phyloP scores from a whole-genome alignment of 2,888 invertebrate species.

The Orthonychiurus folsomi region DNA sequence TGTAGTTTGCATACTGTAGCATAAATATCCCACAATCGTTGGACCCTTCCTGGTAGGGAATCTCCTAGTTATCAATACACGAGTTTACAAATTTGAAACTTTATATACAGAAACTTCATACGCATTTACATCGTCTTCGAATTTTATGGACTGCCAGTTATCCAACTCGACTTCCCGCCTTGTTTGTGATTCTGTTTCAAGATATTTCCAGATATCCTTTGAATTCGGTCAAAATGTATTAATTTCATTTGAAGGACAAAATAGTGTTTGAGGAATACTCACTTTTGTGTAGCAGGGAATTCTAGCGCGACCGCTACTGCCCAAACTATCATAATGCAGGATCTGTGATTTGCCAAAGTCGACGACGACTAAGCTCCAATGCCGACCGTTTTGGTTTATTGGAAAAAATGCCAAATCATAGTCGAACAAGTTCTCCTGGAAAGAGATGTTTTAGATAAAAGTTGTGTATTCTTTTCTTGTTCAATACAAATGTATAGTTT shows the following conservation, averaged over 20 bases:
- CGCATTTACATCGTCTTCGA: not conserved
- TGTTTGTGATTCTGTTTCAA: too few relatives aligned
- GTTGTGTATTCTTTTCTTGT: too few relatives aligned
- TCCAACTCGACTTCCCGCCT: too few relatives aligned
- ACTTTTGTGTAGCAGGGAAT: too few relatives aligned
- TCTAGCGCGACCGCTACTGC: conserved; percentile 69
- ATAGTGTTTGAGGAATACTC: too few relatives aligned
- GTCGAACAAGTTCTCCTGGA: conserved; percentile 67
- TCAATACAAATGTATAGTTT: too few relatives aligned
- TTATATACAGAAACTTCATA: not conserved
- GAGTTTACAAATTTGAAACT: conserved; percentile 20
- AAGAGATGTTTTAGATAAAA: too few relatives aligned
- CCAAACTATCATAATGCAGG: conserved; percentile 87
- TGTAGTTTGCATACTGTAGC: conserved; percentile 90
- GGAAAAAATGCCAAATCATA: conserved; percentile 79
- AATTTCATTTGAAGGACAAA: too few relatives aligned
- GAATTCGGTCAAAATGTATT: too few relatives aligned
- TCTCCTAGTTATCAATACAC: conserved; percentile 54
- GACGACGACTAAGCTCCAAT: conserved; percentile 90
- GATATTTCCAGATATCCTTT: too few relatives aligned
- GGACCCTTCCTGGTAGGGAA: conserved; percentile 92
- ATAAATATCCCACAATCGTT: conserved; percentile 97
- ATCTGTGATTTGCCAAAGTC: conserved; percentile 66
- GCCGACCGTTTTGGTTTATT: conserved; percentile 83
- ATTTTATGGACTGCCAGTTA: conserved; percentile 3